Percentiles rank a stretch among this genome's conserved stretches.
These are phyloP conservation scores for Chymomyza procnemis DNA, from an alignment of 2,888 invertebrate genomes.

Conservation along the genomic window DNA sequence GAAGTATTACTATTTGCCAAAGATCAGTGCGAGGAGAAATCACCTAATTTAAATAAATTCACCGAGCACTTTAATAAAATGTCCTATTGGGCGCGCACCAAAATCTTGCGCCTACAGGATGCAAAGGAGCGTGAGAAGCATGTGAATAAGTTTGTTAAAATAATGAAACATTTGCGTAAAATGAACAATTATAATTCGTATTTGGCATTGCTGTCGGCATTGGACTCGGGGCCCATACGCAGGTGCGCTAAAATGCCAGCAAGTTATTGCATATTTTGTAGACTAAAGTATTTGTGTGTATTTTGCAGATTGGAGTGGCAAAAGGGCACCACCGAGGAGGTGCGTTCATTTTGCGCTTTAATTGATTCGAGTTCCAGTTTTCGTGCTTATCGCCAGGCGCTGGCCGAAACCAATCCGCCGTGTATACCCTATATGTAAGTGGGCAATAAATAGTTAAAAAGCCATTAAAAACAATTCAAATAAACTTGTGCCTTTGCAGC, in stretches of 20 bases:
- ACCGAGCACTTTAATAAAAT: constrained; percentile 99
- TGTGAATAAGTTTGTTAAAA: constrained; percentile 96
- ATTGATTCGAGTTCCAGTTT: constrained; percentile 99
- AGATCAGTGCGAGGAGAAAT: constrained; percentile 97
- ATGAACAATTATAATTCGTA: constrained; percentile 99
- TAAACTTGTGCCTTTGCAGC: constrained; percentile 80
- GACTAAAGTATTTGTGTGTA: not conserved
- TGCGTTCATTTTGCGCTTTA: constrained; percentile 95
- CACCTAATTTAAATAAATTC: constrained; percentile 96
- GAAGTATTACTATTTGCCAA: constrained; percentile 98
- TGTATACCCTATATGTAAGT: constrained; percentile 99
- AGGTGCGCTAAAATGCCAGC: too few relatives aligned
- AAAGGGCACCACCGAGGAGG: constrained; percentile 91
- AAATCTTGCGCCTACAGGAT: constrained; percentile 93
- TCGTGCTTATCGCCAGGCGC: constrained; percentile 95
- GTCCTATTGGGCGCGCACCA: constrained; percentile 98
- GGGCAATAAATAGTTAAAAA: not conserved
- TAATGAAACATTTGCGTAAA: constrained; percentile 98
- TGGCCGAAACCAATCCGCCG: constrained; percentile 96
- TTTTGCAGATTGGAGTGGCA: constrained; percentile 93
- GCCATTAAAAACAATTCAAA: too few relatives aligned
- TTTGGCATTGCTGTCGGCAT: constrained; percentile 95
- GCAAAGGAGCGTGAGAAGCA: constrained; percentile 97
- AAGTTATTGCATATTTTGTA: too few relatives aligned
- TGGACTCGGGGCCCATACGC: constrained; percentile 95